Evolutionary conservation across 2,797 vertebrate genomes (phyloP).

Genomic region (Platalea minor): DNA sequence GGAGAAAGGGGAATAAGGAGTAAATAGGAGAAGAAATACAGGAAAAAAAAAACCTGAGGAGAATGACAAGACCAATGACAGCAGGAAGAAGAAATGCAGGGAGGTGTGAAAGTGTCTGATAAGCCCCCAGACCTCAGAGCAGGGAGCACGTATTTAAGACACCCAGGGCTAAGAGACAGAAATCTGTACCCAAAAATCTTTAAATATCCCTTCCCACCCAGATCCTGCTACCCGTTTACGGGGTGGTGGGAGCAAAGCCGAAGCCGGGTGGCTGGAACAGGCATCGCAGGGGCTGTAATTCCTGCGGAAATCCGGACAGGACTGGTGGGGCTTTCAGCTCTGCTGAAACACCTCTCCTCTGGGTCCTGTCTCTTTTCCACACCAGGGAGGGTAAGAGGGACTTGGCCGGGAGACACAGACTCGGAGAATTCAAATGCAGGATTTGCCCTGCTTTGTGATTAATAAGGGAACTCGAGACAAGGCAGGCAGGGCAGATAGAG

Average conservation of each 20-base stretch:
- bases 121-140: neutral
- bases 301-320: neutral
- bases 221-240: accelerated
- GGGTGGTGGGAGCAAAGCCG: neutral
- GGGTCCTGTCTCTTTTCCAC: neutral
- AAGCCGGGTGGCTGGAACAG: neutral
- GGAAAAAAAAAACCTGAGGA: neutral
- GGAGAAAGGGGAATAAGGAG: neutral
- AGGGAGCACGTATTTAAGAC: neutral
- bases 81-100: neutral
- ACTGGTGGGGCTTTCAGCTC: neutral
- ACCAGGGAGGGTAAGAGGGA: neutral
- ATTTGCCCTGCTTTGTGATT: conserved; percentile 60
- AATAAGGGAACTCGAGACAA: conserved; percentile 20
- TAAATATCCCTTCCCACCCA: neutral
- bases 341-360: neutral
- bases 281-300: neutral
- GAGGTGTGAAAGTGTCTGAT: neutral
- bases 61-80: neutral
- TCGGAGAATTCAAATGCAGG: conserved; percentile 20
- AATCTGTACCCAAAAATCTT: neutral
- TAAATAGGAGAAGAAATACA: neutral
- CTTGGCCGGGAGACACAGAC: conserved; percentile 7
- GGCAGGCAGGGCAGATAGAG: conserved; percentile 38
- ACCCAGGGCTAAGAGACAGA: accelerated